Percentiles rank a stretch among this genome's conserved stretches.
phyloP scores from a whole-genome alignment of 2,888 invertebrate genomes.

The Dolichopus griseipennis region DNA sequence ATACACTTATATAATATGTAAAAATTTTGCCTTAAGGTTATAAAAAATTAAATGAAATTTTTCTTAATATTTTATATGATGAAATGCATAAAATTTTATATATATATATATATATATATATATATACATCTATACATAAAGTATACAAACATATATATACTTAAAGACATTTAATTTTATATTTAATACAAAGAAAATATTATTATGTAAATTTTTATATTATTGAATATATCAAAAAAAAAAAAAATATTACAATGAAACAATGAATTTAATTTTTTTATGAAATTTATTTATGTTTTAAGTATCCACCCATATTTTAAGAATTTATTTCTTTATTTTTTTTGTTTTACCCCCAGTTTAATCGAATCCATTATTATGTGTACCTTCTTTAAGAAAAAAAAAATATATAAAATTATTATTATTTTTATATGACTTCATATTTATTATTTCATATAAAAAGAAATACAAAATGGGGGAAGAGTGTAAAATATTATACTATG shows the following conservation, averaged over 20 bases:
- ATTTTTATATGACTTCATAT: not conserved
- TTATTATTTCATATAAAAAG: not conserved
- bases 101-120: too few relatives aligned
- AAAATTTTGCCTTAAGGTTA: not conserved
- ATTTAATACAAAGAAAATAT: not conserved
- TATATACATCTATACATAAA: too few relatives aligned
- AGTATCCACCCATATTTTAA: constrained; percentile 3
- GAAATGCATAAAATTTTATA: not conserved
- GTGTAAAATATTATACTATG: too few relatives aligned
- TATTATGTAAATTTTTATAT: not conserved
- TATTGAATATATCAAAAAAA: not conserved
- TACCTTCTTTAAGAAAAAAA: not conserved
- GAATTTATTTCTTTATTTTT: not conserved
- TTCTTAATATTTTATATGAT: not conserved
- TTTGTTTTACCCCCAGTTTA: too few relatives aligned
- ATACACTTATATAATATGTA: too few relatives aligned
- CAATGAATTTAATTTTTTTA: not conserved
- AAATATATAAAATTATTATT: not conserved
- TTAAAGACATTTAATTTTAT: too few relatives aligned
- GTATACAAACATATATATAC: too few relatives aligned
- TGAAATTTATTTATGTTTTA: not conserved
- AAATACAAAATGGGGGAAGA: not conserved
- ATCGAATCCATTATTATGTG: too few relatives aligned
- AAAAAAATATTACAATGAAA: not conserved
- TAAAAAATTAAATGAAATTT: constrained; percentile 3